phyloP scores from a whole-genome alignment of 2,888 invertebrate species.

The Schizotus pectinicornis region DNA sequence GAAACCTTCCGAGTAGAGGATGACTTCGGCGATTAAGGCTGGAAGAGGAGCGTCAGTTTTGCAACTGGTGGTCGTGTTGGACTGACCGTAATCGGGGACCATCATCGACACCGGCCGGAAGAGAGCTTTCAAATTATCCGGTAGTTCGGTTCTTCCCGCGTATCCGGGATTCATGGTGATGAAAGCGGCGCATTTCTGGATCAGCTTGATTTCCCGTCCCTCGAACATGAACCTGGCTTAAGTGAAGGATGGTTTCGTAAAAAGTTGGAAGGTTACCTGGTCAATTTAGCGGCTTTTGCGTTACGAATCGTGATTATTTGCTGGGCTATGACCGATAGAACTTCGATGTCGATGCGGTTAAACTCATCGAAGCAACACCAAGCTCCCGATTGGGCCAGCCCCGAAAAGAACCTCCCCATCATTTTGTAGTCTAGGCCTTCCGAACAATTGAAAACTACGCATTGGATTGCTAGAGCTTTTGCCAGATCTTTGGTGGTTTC shows the following conservation, averaged over 20 bases:
- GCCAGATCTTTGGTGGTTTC: conserved; percentile 91
- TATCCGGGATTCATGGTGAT: conserved; percentile 95
- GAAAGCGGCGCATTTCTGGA: conserved; percentile 82
- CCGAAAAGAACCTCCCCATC: conserved; percentile 93
- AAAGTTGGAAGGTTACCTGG: conserved; percentile 53
- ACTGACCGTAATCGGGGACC: conserved; percentile 86
- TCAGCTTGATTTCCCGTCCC: conserved; percentile 84
- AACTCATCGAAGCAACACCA: conserved; percentile 95
- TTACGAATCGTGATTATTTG: conserved; percentile 87
- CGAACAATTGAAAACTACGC: conserved; percentile 91
- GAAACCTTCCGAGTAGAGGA: conserved; percentile 92
- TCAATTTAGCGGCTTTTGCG: conserved; percentile 74
- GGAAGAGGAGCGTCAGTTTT: conserved; percentile 29
- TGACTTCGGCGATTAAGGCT: conserved; percentile 89
- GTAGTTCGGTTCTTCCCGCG: conserved; percentile 86
- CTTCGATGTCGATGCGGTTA: conserved; percentile 90
- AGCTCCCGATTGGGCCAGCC: conserved; percentile 86
- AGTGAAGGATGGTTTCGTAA: not conserved
- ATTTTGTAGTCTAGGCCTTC: conserved; percentile 78
- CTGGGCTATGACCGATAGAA: conserved; percentile 87
- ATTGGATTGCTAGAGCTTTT: conserved; percentile 86
- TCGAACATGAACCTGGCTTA: conserved; percentile 81
- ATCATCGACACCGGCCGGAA: conserved; percentile 91
- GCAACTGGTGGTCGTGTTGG: not conserved
- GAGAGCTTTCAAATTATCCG: conserved; percentile 86